Conservation (phyloP, 2,888 invertebrate species). For the Microctonus brassicae region DNA sequence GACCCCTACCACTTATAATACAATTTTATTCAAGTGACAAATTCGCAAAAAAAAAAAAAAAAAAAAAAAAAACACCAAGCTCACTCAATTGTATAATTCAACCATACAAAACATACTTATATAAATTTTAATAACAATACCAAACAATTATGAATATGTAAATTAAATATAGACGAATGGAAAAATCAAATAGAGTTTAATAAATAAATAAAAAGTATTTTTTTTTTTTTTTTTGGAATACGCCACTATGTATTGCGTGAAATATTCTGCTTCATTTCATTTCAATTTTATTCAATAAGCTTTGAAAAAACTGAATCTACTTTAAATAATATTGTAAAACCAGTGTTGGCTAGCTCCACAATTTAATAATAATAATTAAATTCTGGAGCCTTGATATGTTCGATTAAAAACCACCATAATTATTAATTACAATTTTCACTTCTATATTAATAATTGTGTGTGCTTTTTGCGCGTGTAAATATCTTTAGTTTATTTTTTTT, state of each 20-base stretch:
- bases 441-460: slow-evolving; percentile 16
- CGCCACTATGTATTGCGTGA: slow-evolving; percentile 20
- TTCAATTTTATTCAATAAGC: slow-evolving; percentile 47
- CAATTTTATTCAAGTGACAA: not conserved
- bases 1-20: slow-evolving; percentile 8
- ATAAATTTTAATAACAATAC: not conserved
- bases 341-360: slow-evolving; percentile 54
- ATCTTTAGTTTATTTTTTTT: slow-evolving; percentile 16
- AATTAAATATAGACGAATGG: slow-evolving; percentile 13
- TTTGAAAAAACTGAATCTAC: slow-evolving; percentile 57
- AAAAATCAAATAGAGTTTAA: too few species aligned
- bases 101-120: not conserved
- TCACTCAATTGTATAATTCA: not conserved
- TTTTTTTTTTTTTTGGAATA: too few species aligned
- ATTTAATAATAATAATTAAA: slow-evolving; percentile 12
- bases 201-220: too few species aligned
- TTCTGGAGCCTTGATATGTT: slow-evolving; percentile 61
- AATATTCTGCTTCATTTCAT: not conserved
- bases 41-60: not conserved
- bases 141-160: slow-evolving; percentile 11
- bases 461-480: slow-evolving; percentile 14
- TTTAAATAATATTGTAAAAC: slow-evolving; percentile 51
- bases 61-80: too few species aligned
- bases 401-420: slow-evolving; percentile 56
- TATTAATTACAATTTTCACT: slow-evolving; percentile 31